These are phyloP conservation scores for Drosophila niveifrons DNA, from an alignment of 2,888 invertebrate species.

Conservation along the genomic window DNA sequence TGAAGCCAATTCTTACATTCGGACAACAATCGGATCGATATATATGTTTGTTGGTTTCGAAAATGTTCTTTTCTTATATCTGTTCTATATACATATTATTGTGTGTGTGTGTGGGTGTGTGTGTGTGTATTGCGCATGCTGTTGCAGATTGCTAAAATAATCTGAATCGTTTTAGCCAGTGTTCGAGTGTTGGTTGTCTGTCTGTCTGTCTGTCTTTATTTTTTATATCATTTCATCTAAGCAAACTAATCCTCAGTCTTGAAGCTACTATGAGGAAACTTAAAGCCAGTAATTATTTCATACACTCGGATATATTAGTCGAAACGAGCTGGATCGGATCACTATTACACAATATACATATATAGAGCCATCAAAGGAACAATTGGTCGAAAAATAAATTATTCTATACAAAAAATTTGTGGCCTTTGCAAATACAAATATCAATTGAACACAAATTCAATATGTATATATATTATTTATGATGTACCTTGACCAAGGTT, in stretches of 20 bases:
- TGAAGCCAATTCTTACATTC: background rate
- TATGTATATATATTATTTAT: background rate
- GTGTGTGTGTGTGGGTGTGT: too few relatives aligned
- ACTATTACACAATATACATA: background rate
- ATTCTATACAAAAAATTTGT: background rate
- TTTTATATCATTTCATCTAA: background rate
- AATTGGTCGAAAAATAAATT: slow-evolving; percentile 1
- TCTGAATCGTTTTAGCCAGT: slow-evolving; percentile 1
- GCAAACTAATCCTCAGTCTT: slow-evolving; percentile 5
- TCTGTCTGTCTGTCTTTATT: too few relatives aligned
- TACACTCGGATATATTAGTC: background rate
- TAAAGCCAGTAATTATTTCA: slow-evolving; percentile 1
- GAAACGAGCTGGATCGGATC: slow-evolving; percentile 1
- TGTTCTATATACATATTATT: background rate
- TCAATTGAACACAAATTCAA: slow-evolving; percentile 1
- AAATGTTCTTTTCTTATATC: background rate
- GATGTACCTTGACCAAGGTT: slow-evolving; percentile 1
- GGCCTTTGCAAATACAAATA: background rate
- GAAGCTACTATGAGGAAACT: slow-evolving; percentile 3
- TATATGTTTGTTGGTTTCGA: background rate
- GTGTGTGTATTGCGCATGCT: background rate
- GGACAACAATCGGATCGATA: background rate
- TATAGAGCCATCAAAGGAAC: slow-evolving; percentile 2
- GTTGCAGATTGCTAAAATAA: background rate
- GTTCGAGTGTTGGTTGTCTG: slow-evolving; percentile 1